Conservation (phyloP, 1,140 invertebrate species). For the Oryctes rhinoceros region DNA sequence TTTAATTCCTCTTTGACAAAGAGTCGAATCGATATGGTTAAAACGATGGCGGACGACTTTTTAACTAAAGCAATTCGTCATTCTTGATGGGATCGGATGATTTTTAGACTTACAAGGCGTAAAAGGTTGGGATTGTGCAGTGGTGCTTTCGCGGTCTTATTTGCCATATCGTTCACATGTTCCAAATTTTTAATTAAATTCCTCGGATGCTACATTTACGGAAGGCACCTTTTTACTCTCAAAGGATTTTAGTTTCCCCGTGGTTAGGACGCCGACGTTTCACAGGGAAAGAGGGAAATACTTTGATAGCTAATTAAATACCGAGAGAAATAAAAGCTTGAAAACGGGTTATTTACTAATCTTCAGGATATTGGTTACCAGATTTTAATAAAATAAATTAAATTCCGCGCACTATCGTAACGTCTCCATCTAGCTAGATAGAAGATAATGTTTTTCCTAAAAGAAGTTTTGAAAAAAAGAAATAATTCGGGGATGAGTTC, state of each 20-base stretch:
- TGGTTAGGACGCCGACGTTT: not conserved
- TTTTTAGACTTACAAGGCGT: not conserved
- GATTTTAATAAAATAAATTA: too few relatives aligned
- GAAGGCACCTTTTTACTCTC: not conserved
- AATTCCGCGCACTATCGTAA: too few relatives aligned
- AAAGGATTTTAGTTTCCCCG: constrained; percentile 1
- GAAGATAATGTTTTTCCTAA: too few relatives aligned
- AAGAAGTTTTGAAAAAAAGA: too few relatives aligned
- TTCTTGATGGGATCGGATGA: not conserved
- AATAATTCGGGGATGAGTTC: too few relatives aligned
- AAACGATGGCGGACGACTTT: constrained; percentile 6
- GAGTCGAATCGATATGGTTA: constrained; percentile 27
- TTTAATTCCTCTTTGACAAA: constrained; percentile 21
- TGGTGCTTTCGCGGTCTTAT: not conserved
- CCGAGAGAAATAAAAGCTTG: not conserved
- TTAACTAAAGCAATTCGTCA: constrained; percentile 9
- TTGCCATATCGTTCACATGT: not conserved
- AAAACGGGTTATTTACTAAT: not conserved
- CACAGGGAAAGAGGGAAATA: not conserved
- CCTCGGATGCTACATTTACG: not conserved
- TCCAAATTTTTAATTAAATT: constrained; percentile 17
- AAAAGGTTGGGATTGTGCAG: not conserved
- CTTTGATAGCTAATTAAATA: not conserved
- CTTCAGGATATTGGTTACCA: too few relatives aligned
- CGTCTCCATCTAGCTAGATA: too few relatives aligned